These are phyloP conservation scores for Gorsachius magnificus DNA, from an alignment of 2,797 vertebrate species.

Conservation along the genomic window DNA sequence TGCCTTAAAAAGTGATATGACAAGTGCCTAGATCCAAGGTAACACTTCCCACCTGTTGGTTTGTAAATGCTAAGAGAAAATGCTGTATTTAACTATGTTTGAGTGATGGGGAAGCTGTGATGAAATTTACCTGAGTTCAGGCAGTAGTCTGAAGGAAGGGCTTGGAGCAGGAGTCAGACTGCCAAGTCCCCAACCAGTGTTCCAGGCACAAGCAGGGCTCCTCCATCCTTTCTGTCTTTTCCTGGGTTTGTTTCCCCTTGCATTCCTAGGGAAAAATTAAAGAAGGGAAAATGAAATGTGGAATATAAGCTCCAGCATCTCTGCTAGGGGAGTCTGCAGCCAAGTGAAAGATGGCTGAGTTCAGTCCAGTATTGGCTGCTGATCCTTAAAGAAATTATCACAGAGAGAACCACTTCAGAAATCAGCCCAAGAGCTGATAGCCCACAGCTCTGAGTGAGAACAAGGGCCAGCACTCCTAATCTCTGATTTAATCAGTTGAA, in stretches of 20 bases:
- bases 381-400: neutral
- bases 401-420: neutral
- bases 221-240: neutral
- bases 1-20: neutral
- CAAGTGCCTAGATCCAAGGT: neutral
- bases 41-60: neutral
- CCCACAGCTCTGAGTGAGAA: neutral
- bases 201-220: neutral
- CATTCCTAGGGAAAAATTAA: neutral
- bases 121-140: neutral
- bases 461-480: neutral
- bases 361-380: neutral
- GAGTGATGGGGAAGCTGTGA: neutral
- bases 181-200: fast-evolving
- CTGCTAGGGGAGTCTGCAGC: neutral
- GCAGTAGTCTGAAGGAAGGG: neutral
- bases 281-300: neutral
- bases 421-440: neutral
- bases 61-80: neutral
- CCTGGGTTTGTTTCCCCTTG: neutral
- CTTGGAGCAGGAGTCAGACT: neutral
- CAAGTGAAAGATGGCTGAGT: neutral
- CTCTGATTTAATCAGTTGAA: neutral
- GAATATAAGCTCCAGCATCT: neutral
- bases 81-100: neutral